A percentile compares a stretch with the other conserved stretches of the same genome.
Evolutionary conservation across 2,113 vertebrate species (phyloP).

Genomic region (Erythrolamprus reginae): DNA sequence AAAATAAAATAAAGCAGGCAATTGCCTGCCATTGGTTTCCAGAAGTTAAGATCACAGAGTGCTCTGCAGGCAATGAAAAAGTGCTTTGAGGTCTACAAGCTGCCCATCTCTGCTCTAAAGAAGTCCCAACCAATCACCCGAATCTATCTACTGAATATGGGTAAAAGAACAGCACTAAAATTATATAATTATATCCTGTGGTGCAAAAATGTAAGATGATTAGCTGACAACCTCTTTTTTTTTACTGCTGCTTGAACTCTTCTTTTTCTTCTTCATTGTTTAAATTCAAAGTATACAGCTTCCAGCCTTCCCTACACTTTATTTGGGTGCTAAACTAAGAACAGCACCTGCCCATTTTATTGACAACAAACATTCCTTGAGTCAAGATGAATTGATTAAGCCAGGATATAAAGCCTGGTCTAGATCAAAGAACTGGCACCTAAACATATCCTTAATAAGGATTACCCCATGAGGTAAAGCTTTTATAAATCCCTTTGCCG

Average conservation of each 20-base stretch:
- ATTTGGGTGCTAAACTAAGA: accelerated
- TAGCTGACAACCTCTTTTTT: neutral
- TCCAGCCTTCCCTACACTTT: neutral
- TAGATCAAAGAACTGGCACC: constrained; percentile 11
- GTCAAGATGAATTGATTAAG: constrained; percentile 1
- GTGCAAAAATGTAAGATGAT: neutral
- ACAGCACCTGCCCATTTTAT: constrained; percentile 16
- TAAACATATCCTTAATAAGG: neutral
- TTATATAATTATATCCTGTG: neutral
- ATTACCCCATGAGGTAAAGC: neutral
- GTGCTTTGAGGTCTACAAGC: neutral
- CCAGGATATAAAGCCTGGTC: constrained; percentile 1
- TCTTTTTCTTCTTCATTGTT: neutral
- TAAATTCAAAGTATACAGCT: neutral
- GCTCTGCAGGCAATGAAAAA: neutral
- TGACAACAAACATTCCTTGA: constrained; percentile 10
- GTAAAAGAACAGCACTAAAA: neutral
- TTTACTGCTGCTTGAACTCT: neutral
- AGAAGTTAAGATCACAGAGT: neutral
- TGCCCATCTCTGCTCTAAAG: neutral
- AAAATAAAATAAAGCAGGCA: neutral
- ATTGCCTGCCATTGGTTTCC: neutral
- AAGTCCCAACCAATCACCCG: neutral
- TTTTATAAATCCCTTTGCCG: constrained; percentile 44
- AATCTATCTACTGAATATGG: neutral